phyloP scores from a whole-genome alignment of 2,113 vertebrate species.

The Atlantisia rogersi region DNA sequence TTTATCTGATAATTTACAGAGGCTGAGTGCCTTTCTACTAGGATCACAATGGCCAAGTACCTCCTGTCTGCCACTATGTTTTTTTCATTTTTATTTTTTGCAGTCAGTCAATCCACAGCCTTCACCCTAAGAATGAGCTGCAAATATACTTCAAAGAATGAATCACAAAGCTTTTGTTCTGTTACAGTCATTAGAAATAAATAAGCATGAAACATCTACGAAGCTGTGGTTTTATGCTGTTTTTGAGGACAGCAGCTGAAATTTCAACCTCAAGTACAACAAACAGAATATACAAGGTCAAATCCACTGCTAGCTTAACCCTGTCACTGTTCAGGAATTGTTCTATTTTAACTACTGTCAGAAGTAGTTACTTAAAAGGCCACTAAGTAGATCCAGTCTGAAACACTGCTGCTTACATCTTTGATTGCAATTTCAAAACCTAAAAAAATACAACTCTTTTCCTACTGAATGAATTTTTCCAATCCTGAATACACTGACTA shows the following conservation, averaged over 20 bases:
- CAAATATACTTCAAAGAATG: background rate
- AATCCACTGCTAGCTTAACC: background rate
- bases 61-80: background rate
- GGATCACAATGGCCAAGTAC: background rate
- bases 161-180: background rate
- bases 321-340: background rate
- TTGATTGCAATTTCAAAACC: background rate
- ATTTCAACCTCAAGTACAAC: background rate
- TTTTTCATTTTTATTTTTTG: background rate
- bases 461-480: background rate
- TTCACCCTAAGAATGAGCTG: background rate
- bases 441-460: background rate
- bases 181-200: background rate
- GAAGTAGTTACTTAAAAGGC: background rate
- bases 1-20: background rate
- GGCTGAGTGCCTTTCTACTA: background rate
- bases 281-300: background rate
- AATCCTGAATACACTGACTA: background rate
- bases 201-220: background rate
- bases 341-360: background rate
- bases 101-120: background rate
- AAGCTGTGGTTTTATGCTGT: background rate
- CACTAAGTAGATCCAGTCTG: background rate
- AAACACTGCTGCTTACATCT: background rate
- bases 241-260: background rate